Percentiles rank a stretch among this genome's conserved stretches.
Conservation (phyloP, 2,113 vertebrate genomes). For the Leptosomus discolor region DNA sequence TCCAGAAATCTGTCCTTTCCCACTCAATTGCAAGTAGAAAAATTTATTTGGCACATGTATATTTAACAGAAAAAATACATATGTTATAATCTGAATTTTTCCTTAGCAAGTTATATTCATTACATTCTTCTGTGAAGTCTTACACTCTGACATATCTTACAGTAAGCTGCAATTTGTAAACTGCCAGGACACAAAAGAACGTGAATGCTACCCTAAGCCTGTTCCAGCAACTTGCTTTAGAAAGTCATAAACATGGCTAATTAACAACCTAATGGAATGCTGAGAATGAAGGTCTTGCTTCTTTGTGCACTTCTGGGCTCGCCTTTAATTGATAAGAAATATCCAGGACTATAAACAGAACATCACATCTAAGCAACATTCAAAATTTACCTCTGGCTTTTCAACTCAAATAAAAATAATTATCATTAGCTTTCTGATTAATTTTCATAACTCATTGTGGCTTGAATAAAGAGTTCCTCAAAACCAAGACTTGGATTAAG, state of each 20-base stretch:
- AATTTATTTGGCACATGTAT: not conserved
- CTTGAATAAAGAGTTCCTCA: not conserved
- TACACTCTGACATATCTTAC: not conserved
- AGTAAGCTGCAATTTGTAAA: not conserved
- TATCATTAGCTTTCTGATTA: not conserved
- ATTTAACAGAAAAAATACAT: not conserved
- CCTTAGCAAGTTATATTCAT: not conserved
- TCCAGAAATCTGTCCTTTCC: not conserved
- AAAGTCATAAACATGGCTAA: slow-evolving; percentile 45
- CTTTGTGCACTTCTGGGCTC: not conserved
- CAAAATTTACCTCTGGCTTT: not conserved
- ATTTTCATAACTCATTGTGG: not conserved
- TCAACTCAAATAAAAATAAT: slow-evolving; percentile 5
- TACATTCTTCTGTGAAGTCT: not conserved
- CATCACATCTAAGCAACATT: not conserved
- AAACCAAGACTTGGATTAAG: not conserved
- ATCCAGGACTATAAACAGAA: slow-evolving; percentile 11
- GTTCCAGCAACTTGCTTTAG: not conserved
- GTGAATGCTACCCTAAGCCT: not conserved
- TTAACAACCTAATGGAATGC: not conserved
- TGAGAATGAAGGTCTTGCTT: slow-evolving; percentile 44
- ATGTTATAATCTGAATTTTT: not conserved
- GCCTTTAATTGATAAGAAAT: slow-evolving; percentile 25
- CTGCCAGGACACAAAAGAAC: not conserved
- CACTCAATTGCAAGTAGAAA: not conserved